phyloP scores from a whole-genome alignment of 2,888 invertebrate species.

The Dryocosmus kuriphilus region DNA sequence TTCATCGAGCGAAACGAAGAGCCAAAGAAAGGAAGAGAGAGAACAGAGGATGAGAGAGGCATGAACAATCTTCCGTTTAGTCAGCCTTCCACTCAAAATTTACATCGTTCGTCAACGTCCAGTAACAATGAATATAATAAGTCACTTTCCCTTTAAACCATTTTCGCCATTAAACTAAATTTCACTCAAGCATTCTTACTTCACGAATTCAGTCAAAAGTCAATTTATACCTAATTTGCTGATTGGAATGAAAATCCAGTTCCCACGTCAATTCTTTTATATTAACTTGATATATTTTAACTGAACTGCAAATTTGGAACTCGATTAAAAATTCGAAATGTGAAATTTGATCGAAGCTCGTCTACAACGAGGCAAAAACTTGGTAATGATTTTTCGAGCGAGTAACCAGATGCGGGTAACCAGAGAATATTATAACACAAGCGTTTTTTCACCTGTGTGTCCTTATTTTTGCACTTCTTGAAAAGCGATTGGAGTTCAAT shows the following conservation, averaged over 20 bases:
- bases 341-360: conserved; percentile 18
- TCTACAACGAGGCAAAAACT: neutral
- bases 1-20: conserved; percentile 45
- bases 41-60: conserved; percentile 30
- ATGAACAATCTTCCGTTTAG: conserved; percentile 26
- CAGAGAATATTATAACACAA: conserved; percentile 9
- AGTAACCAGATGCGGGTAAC: conserved; percentile 16
- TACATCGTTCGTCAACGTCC: conserved; percentile 21
- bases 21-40: conserved; percentile 20
- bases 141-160: neutral
- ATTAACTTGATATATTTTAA: neutral
- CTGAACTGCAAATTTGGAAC: neutral
- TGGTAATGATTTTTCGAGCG: conserved; percentile 1
- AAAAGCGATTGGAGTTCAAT: conserved; percentile 1
- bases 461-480: conserved; percentile 2
- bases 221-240: conserved; percentile 1
- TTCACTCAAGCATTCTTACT: neutral
- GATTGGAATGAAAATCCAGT: neutral
- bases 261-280: conserved; percentile 2
- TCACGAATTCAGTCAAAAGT: neutral
- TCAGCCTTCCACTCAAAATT: conserved; percentile 8
- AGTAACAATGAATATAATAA: conserved; percentile 1
- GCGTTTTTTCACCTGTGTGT: neutral
- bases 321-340: neutral
- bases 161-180: neutral